Evolutionary conservation across 2,888 invertebrate species (phyloP), one percentile per base, ranked within the genome.

Genomic region (Acronicta psi): DNA sequence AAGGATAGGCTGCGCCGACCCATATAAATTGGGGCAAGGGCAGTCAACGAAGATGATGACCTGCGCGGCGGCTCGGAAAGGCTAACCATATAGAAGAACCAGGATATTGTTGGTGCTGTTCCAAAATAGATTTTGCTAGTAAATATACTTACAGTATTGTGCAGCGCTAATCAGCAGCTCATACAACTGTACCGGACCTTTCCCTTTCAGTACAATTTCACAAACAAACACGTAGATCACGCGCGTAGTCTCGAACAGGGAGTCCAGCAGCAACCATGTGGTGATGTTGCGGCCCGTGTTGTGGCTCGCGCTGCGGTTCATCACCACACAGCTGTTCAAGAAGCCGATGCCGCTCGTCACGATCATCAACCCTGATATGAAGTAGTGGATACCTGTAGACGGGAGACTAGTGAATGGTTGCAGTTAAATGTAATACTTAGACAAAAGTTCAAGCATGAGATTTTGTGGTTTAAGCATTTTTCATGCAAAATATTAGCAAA

Each of bases 221-320:
- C 86, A 83, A 5, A 93, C 67, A 56, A 93, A 94, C 67, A 93
- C 86, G 45, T 93, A 93, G 6, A 94, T 80, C 0, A 94, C 90
- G 0, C 93, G 69, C 7, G 87, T 87, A 0, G 92, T 92, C 79
- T 94, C 93, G 41, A 94, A 94, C 72, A 93, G 67, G 0, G 93
- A 94, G 79, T 93, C 91, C 3, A 94, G 74, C 13, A 94, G 81
- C 31, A 94, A 69, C 93, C 93, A 94, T 0, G 86, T 84, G 40
- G 93, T 92, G 43, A 94, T 87, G 47, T 88, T 89, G 6, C 87
- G 82, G 8, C 88, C 88, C 0, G 78, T 70, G 73, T 89, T 92
- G 42, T 79, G 77, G 0, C 76, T 51, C 0, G 86, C 71, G 8
- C 85, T 78, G 0, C 92, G 84, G 74, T 89, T 87, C 77, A 93